phyloP scores from a whole-genome alignment of 2,797 vertebrate species.

The Pogonophryne albipinna region DNA sequence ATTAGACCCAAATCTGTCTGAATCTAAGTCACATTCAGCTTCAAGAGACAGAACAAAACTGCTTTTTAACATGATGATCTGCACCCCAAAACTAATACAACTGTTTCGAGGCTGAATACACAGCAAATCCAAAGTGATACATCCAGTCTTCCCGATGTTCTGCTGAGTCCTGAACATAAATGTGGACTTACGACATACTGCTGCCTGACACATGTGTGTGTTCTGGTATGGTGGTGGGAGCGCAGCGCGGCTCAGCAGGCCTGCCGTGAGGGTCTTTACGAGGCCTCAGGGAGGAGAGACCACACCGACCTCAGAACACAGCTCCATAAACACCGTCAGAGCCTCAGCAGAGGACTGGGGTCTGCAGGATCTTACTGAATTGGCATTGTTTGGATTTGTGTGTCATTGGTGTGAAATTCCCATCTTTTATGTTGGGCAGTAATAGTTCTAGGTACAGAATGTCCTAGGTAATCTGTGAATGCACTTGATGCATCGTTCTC shows the following conservation, averaged over 20 bases:
- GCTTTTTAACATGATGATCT: conserved; percentile 11
- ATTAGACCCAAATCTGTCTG: conserved; percentile 1
- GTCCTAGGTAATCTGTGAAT: conserved; percentile 28
- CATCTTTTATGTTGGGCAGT: background rate
- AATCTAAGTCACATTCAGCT: conserved; percentile 16
- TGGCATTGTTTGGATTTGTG: background rate
- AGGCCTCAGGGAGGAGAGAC: conserved; percentile 69
- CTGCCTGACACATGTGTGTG: conserved; percentile 70
- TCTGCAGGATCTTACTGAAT: conserved; percentile 25
- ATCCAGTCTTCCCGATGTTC: conserved; percentile 34
- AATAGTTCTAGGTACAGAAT: background rate
- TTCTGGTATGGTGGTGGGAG: conserved; percentile 64
- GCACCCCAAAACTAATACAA: conserved; percentile 19
- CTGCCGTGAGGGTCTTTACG: conserved; percentile 68
- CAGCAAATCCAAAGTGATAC: conserved; percentile 9
- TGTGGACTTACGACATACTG: conserved; percentile 31
- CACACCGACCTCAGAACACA: conserved; percentile 68
- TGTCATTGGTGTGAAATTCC: background rate
- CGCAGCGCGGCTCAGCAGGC: conserved; percentile 46
- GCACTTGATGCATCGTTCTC: conserved; percentile 16
- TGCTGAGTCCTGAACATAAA: conserved; percentile 52
- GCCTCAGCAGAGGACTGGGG: conserved; percentile 27
- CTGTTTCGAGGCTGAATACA: background rate
- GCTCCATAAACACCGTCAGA: conserved; percentile 67
- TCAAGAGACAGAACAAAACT: background rate